These are phyloP conservation scores for Sus cebifrons DNA, from an alignment of 2,797 vertebrate genomes.

Conservation along the genomic window DNA sequence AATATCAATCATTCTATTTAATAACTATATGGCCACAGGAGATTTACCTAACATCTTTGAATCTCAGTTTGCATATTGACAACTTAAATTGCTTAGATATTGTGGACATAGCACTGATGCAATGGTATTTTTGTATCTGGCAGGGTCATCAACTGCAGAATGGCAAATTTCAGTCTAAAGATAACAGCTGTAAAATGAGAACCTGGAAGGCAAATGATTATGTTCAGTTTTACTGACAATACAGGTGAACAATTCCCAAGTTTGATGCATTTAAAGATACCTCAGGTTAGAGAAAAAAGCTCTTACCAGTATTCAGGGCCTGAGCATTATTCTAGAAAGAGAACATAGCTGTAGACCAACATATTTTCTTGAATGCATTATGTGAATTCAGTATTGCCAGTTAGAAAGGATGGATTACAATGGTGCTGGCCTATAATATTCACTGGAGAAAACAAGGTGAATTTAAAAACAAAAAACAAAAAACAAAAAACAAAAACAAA, in stretches of 20 bases:
- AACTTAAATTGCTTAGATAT: not conserved
- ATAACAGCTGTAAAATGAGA: not conserved
- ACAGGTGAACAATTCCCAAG: not conserved
- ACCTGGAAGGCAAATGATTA: not conserved
- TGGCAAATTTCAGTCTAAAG: not conserved
- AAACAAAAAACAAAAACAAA: conserved; percentile 78
- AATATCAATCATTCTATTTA: conserved; percentile 12
- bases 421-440: conserved; percentile 70
- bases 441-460: conserved; percentile 78
- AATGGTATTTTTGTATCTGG: not conserved
- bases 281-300: not conserved
- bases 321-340: conserved; percentile 46
- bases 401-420: conserved; percentile 73
- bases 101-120: not conserved
- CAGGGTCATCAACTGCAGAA: not conserved
- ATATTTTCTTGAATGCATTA: conserved; percentile 68
- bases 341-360: not conserved
- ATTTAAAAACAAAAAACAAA: not conserved
- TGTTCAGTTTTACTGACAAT: conserved; percentile 6
- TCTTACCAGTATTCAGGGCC: not conserved
- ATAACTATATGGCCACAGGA: not conserved
- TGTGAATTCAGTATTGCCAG: conserved; percentile 73
- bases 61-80: not conserved
- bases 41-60: not conserved
- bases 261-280: not conserved